Conservation (phyloP, 2,888 invertebrate genomes). For the Argynnis bischoffii region DNA sequence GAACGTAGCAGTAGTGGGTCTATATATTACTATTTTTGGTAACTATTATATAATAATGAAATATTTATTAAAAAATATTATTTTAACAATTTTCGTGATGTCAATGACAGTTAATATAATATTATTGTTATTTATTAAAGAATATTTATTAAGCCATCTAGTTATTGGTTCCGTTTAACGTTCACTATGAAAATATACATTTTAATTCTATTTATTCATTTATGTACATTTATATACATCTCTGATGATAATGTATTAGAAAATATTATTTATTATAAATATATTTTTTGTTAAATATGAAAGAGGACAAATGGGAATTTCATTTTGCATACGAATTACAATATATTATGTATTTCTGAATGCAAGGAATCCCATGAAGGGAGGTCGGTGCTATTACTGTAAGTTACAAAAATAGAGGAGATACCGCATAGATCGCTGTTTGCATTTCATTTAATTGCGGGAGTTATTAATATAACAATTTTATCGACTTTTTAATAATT, state of each 20-base stretch:
- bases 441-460: background rate
- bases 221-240: conserved; percentile 64
- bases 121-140: conserved; percentile 3
- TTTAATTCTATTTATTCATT: conserved; percentile 62
- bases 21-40: conserved; percentile 8
- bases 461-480: background rate
- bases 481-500: background rate
- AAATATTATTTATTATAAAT: conserved; percentile 45
- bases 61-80: background rate
- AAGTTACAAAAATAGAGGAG: background rate
- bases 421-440: background rate
- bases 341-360: too few species aligned
- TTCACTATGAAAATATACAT: conserved; percentile 81
- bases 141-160: conserved; percentile 38
- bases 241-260: conserved; percentile 50
- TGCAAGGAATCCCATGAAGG: too few species aligned
- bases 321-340: too few species aligned
- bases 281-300: background rate
- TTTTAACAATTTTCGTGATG: conserved; percentile 6
- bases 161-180: conserved; percentile 80
- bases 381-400: background rate
- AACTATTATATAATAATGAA: background rate
- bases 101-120: conserved; percentile 16
- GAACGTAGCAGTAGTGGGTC: conserved; percentile 4
- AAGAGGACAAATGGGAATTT: background rate